phyloP scores from a whole-genome alignment of 2,888 invertebrate species.

The Myopa tessellatipennis region DNA sequence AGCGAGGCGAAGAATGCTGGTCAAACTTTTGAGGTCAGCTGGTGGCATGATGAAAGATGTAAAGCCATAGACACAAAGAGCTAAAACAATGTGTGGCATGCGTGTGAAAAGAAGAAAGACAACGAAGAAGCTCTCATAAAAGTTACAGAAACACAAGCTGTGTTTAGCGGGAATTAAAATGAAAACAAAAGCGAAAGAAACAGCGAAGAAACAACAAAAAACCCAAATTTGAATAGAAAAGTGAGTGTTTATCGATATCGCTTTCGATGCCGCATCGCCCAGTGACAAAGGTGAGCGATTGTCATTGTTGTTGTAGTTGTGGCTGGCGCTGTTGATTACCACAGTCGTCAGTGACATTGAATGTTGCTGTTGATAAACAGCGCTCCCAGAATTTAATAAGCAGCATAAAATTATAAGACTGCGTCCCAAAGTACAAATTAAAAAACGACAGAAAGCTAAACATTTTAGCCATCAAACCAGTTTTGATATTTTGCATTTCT shows the following conservation, averaged over 20 bases:
- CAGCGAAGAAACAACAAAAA: background rate
- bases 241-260: background rate
- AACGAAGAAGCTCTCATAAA: background rate
- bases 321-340: background rate
- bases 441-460: background rate
- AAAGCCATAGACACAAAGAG: background rate
- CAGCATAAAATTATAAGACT: background rate
- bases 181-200: background rate
- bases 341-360: background rate
- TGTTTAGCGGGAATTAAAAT: background rate
- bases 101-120: slow-evolving; percentile 35
- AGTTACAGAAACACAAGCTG: too few species aligned
- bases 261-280: background rate
- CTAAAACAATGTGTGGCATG: slow-evolving; percentile 30
- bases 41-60: background rate
- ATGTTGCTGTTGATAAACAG: background rate
- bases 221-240: background rate
- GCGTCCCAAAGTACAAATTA: background rate
- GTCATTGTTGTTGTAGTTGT: background rate
- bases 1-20: slow-evolving; percentile 25
- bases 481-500: slow-evolving; percentile 20
- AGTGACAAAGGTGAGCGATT: background rate
- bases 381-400: slow-evolving; percentile 6
- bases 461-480: slow-evolving; percentile 25
- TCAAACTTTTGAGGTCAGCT: background rate